Conservation (phyloP, 2,888 invertebrate genomes). For the Marronus borbonicus region DNA sequence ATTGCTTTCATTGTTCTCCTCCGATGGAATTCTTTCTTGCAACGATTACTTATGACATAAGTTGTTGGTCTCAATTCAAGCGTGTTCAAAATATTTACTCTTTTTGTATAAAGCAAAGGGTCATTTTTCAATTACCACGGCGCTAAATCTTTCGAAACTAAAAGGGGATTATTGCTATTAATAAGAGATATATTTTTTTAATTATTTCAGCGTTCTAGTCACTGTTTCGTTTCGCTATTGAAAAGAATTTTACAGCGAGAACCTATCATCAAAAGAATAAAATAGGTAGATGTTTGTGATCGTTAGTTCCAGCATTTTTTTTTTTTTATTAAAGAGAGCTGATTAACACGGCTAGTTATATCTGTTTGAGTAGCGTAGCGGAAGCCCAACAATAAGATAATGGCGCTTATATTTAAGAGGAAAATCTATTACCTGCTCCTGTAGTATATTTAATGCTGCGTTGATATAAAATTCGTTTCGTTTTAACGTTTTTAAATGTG, state of each 20-base stretch:
- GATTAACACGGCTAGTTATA: conserved; percentile 41
- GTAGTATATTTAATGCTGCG: neutral
- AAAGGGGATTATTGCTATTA: no score
- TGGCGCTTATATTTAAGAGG: conserved; percentile 25
- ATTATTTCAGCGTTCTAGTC: neutral
- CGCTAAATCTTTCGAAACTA: neutral
- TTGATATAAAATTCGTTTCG: no score
- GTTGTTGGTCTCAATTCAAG: conserved; percentile 29
- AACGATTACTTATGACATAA: conserved; percentile 36
- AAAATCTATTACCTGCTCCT: conserved; percentile 7
- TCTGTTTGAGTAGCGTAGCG: conserved; percentile 37
- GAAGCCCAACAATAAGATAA: conserved; percentile 36
- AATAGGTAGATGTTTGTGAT: conserved; percentile 30
- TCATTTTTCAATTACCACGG: conserved; percentile 1
- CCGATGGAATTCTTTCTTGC: neutral
- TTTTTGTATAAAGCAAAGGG: neutral
- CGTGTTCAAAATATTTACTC: conserved; percentile 37
- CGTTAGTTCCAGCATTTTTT: conserved; percentile 30
- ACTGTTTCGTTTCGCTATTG: conserved; percentile 19
- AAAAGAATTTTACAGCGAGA: conserved; percentile 33
- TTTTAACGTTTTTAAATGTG: no score
- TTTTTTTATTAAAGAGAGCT: neutral
- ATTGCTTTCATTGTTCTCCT: conserved; percentile 16
- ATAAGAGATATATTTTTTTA: neutral
- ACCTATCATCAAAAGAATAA: conserved; percentile 33